phyloP scores from a whole-genome alignment of 2,113 vertebrate species.

The Rallus limicola region DNA sequence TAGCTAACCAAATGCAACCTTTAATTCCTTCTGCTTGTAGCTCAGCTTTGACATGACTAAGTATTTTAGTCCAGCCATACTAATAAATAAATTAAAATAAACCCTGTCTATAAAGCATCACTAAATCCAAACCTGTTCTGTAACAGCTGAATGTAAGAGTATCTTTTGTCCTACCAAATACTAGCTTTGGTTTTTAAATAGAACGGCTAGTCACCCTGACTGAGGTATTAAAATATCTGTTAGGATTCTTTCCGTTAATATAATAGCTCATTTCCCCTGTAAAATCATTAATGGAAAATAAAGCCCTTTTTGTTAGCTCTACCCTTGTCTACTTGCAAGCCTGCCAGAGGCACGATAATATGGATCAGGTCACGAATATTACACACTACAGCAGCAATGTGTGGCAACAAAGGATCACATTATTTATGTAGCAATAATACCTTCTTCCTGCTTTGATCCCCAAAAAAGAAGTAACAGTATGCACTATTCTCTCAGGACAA shows the following conservation, averaged over 20 bases:
- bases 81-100: neutral
- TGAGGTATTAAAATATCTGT: neutral
- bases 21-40: neutral
- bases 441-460: neutral
- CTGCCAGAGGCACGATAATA: slow-evolving; percentile 18
- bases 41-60: neutral
- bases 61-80: neutral
- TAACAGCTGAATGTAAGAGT: neutral
- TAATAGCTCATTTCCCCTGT: neutral
- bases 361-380: slow-evolving; percentile 12
- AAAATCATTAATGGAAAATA: slow-evolving; percentile 53
- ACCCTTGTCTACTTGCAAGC: neutral
- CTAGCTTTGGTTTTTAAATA: neutral
- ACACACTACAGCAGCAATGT: neutral
- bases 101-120: neutral
- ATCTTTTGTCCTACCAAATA: neutral
- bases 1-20: neutral
- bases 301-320: slow-evolving; percentile 37
- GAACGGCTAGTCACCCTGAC: neutral
- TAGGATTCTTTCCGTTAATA: neutral
- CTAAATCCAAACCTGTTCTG: neutral
- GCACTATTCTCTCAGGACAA: neutral
- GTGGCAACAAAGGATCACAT: slow-evolving; percentile 2
- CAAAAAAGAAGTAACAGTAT: neutral
- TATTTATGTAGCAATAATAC: neutral